These are phyloP conservation scores for Lasiommata megera DNA, from an alignment of 2,888 invertebrate genomes.

Conservation along the genomic window DNA sequence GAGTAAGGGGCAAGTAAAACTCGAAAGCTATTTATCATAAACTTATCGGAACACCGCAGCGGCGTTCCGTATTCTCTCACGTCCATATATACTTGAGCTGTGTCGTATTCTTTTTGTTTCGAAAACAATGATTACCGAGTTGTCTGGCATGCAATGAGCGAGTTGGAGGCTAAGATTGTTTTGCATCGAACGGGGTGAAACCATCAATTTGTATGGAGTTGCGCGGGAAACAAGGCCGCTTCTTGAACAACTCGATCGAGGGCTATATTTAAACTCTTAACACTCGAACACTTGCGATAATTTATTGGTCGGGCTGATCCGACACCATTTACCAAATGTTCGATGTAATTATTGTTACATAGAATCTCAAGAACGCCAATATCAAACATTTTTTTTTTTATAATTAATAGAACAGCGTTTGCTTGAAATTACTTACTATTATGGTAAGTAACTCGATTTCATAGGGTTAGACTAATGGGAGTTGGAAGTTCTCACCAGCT, in stretches of 20 bases:
- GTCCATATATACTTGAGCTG: constrained; percentile 64
- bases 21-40: constrained; percentile 76
- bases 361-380: not conserved
- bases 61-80: constrained; percentile 65
- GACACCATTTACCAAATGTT: constrained; percentile 4
- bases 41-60: constrained; percentile 71
- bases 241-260: constrained; percentile 14
- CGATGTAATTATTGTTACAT: not conserved
- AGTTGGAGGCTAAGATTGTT: constrained; percentile 70
- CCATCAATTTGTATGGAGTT: constrained; percentile 65
- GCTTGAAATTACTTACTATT: too few species aligned
- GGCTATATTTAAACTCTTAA: constrained; percentile 24
- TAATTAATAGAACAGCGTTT: too few species aligned
- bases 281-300: constrained; percentile 13
- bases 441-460: too few species aligned
- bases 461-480: too few species aligned
- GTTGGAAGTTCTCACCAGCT: too few species aligned
- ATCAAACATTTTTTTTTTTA: too few species aligned
- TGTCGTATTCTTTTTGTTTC: constrained; percentile 68
- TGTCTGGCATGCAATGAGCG: constrained; percentile 65
- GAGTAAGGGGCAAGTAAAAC: constrained; percentile 64
- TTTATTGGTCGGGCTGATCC: not conserved
- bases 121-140: constrained; percentile 73
- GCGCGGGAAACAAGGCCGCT: constrained; percentile 23
- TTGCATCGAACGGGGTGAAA: constrained; percentile 74